These are phyloP conservation scores for Hirtodrosophila trivittata DNA, from an alignment of 2,888 invertebrate genomes.

Conservation along the genomic window DNA sequence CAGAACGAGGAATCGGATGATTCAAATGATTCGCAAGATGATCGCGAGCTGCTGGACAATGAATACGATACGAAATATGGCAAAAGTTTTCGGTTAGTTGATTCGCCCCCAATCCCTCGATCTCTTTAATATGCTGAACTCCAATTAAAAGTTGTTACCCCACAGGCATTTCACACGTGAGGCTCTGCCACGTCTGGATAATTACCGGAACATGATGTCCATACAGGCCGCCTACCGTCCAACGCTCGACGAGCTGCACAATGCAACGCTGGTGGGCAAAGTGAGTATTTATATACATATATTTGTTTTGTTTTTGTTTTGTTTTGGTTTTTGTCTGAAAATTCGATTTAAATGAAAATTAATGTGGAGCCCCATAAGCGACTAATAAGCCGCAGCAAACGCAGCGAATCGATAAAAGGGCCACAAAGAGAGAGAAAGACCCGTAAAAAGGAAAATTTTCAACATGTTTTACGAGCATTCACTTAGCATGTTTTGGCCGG, in stretches of 20 bases:
- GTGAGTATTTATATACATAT: slow-evolving; percentile 85
- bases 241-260: slow-evolving; percentile 94
- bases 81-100: slow-evolving; percentile 89
- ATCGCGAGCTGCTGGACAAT: slow-evolving; percentile 85
- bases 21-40: slow-evolving; percentile 84
- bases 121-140: too few species aligned
- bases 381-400: slow-evolving; percentile 21
- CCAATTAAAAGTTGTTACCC: neutral
- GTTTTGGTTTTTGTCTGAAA: too few species aligned
- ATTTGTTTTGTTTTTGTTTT: too few species aligned
- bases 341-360: slow-evolving; percentile 33
- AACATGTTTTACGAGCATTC: neutral
- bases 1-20: slow-evolving; percentile 83
- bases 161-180: slow-evolving; percentile 92
- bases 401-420: slow-evolving; percentile 1
- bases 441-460: neutral
- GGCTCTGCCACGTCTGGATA: slow-evolving; percentile 93
- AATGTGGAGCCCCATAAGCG: slow-evolving; percentile 15
- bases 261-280: slow-evolving; percentile 91
- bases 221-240: slow-evolving; percentile 94
- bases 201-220: slow-evolving; percentile 94
- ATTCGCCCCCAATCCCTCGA: too few species aligned
- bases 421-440: slow-evolving; percentile 27
- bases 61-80: slow-evolving; percentile 89
- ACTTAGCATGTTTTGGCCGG: slow-evolving; percentile 5